Evolutionary conservation across 2,113 vertebrate species (phyloP), one percentile per base, ranked within the genome.

Genomic region (Clupea harengus): DNA sequence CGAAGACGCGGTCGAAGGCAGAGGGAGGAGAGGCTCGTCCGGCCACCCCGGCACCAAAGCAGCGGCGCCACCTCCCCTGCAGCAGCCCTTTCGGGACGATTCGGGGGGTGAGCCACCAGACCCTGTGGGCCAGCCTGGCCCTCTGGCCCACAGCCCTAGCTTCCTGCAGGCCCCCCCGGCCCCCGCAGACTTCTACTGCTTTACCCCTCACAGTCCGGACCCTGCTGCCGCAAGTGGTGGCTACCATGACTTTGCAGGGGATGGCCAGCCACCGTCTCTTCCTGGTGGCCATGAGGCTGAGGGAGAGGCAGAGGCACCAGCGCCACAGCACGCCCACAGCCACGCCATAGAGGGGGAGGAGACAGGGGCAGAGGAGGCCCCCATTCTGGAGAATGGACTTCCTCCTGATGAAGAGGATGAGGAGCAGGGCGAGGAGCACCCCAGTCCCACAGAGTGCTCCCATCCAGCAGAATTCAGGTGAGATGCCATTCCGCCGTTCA

Each of bases 401-500:
- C 52, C 88, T 93, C 93, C 83, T 32, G 88, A 87, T 46, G 87
- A 89, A 44, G 92, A 93, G 1, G 52, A 87, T 0, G 95, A 96
- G 57, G 95, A 96, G 0, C 95, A 89, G 1, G 52, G 87, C 0
- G 95, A 96, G 57, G 95, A 96, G 0, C 95, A 89, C 92, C 94
- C 94, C 10, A 96, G 96, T 92, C 96, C 96, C 0, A 94, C 92
- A 0, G 97, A 98, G 83, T 87, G 87, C 86, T 95, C 90, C 25
- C 98, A 99, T 89, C 93, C 97, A 45, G 97, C 98, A 0, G 98
- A 99, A 91, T 99, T 99, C 94, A 98, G 96, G 98, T 99, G 93
- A 94, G 95, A 84, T 83, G 28, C 54, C 18, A 8, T 22, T 82
- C n/a, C 2, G 52, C 17, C 18, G 57, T 46, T 45, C 81, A 17